These are phyloP conservation scores for Drosophila pectinifera DNA, from an alignment of 1,140 invertebrate species.

Conservation along the genomic window DNA sequence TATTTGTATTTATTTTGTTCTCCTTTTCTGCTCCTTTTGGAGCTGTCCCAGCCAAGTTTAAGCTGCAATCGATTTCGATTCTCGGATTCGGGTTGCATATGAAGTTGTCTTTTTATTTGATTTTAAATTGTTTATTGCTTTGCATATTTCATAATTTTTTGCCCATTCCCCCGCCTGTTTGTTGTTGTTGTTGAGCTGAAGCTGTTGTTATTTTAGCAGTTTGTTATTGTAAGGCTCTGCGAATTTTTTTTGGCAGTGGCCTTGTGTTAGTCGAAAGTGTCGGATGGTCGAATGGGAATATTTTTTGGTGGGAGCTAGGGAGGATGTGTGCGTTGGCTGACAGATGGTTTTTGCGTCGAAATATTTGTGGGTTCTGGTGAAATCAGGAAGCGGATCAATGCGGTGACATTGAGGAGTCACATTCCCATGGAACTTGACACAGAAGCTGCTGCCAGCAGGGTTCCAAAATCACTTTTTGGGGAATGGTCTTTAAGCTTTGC, in stretches of 20 bases:
- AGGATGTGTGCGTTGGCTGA: constrained; percentile 17
- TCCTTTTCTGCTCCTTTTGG: constrained; percentile 20
- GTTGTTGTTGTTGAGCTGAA: constrained; percentile 6
- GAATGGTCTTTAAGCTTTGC: background rate
- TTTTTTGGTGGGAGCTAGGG: constrained; percentile 7
- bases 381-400: constrained; percentile 34
- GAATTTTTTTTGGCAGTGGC: constrained; percentile 11
- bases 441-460: background rate
- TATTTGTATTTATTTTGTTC: constrained; percentile 37
- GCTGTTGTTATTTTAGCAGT: constrained; percentile 40
- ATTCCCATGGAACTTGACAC: constrained; percentile 20
- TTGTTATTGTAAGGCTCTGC: constrained; percentile 44
- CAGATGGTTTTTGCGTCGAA: constrained; percentile 42
- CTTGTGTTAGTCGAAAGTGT: constrained; percentile 35
- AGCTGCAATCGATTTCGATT: constrained; percentile 63
- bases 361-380: constrained; percentile 16
- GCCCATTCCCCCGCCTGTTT: constrained; percentile 14
- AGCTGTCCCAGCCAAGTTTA: constrained; percentile 42
- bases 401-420: constrained; percentile 22
- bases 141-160: constrained; percentile 82
- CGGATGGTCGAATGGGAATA: constrained; percentile 35
- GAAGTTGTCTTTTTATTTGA: constrained; percentile 82
- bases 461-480: background rate
- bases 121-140: constrained; percentile 83
- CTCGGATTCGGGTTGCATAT: constrained; percentile 62